phyloP scores from a whole-genome alignment of 2,113 vertebrate species.

The Catharus fuscescens region DNA sequence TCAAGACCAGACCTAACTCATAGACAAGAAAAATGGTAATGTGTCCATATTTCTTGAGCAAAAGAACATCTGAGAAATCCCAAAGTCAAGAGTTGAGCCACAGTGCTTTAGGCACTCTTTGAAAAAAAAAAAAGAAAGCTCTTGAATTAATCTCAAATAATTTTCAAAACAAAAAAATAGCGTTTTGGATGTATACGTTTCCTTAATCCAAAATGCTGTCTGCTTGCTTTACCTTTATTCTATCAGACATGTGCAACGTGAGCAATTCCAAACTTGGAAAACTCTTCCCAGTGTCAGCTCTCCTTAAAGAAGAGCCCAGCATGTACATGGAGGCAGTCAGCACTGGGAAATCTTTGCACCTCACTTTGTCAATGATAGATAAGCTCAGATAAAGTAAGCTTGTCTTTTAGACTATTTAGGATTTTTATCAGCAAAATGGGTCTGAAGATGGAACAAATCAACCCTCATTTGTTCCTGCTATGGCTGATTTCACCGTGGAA shows the following conservation, averaged over 20 bases:
- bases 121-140: background rate
- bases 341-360: background rate
- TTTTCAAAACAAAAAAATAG: background rate
- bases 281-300: background rate
- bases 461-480: accelerated
- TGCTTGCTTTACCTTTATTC: background rate
- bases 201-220: background rate
- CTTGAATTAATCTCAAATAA: background rate
- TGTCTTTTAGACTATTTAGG: background rate
- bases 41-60: background rate
- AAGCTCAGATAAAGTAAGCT: background rate
- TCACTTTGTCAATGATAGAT: background rate
- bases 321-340: background rate
- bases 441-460: background rate
- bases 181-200: background rate
- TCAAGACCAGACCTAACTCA: background rate
- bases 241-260: background rate
- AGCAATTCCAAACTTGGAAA: accelerated
- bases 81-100: background rate
- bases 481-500: background rate
- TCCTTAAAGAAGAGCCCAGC: background rate
- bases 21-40: background rate
- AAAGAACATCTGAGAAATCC: background rate
- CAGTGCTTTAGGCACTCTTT: background rate
- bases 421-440: background rate